Conservation (phyloP, 2,888 invertebrate genomes). For the Agrypnus murinus region DNA sequence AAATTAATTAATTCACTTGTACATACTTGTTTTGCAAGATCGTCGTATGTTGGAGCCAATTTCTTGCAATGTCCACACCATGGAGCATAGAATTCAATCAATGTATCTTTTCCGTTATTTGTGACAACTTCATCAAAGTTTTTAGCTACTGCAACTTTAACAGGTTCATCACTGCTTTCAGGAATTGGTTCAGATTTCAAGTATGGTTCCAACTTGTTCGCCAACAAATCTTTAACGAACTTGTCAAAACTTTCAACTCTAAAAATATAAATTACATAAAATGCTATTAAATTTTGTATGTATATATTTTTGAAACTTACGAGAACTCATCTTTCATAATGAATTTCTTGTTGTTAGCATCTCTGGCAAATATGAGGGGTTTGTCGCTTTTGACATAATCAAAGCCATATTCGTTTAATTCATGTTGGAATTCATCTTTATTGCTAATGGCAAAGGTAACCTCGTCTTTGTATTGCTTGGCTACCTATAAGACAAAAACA, state of each 20-base stretch:
- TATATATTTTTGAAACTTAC: constrained; percentile 75
- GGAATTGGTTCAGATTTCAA: constrained; percentile 97
- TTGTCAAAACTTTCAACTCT: constrained; percentile 88
- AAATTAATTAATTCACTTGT: not conserved
- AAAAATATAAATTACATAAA: constrained; percentile 55
- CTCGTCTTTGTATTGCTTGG: constrained; percentile 79
- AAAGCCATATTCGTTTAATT: constrained; percentile 95
- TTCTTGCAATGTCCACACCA: constrained; percentile 99
- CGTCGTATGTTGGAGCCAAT: constrained; percentile 93
- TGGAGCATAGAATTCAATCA: constrained; percentile 99
- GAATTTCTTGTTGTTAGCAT: constrained; percentile 91
- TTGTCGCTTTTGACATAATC: constrained; percentile 91
- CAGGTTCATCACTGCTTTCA: constrained; percentile 86
- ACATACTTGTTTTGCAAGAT: constrained; percentile 87
- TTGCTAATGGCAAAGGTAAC: constrained; percentile 93
- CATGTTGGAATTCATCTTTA: constrained; percentile 95
- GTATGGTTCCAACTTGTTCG: constrained; percentile 90
- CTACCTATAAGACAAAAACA: constrained; percentile 76
- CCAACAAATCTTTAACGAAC: constrained; percentile 89
- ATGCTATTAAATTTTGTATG: constrained; percentile 27
- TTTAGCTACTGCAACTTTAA: constrained; percentile 94
- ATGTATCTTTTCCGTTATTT: constrained; percentile 92
- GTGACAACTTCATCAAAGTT: constrained; percentile 97
- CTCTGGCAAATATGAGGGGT: constrained; percentile 89
- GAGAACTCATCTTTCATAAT: constrained; percentile 93